A percentile compares a stretch with the other conserved stretches of the same genome.
phyloP scores from a whole-genome alignment of 2,797 vertebrate species.

The Eidolon dupreanum region DNA sequence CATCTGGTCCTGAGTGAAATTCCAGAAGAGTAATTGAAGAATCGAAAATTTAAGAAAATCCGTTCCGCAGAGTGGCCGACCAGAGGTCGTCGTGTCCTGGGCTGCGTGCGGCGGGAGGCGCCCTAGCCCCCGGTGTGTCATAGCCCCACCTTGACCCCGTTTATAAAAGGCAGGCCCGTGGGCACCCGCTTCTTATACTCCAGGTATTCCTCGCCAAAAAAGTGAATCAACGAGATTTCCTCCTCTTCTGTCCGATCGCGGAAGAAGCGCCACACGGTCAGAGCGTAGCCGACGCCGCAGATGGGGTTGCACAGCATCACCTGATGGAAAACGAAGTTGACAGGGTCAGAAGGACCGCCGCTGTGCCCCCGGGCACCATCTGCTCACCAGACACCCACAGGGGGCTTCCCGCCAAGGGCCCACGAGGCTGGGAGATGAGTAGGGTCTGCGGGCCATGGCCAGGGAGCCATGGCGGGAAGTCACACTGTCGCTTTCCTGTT shows the following conservation, averaged over 20 bases:
- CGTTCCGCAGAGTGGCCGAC: neutral
- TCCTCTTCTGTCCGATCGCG: slow-evolving; percentile 97
- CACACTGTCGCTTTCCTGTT: rapidly evolving
- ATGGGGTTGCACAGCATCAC: slow-evolving; percentile 96
- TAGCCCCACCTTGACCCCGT: slow-evolving; percentile 91
- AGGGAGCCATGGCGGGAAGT: neutral
- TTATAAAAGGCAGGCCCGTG: slow-evolving; percentile 96
- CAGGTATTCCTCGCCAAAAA: slow-evolving; percentile 97
- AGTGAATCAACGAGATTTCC: slow-evolving; percentile 95
- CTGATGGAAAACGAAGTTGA: slow-evolving; percentile 79
- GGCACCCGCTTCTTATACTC: slow-evolving; percentile 95
- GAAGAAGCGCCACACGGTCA: slow-evolving; percentile 98
- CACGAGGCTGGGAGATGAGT: rapidly evolving
- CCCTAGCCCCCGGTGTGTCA: slow-evolving; percentile 73
- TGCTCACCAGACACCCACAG: neutral
- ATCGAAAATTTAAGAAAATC: neutral
- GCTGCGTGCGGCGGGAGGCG: neutral
- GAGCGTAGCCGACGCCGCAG: slow-evolving; percentile 92
- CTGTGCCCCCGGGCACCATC: rapidly evolving
- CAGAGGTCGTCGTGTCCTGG: rapidly evolving
- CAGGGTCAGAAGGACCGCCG: rapidly evolving
- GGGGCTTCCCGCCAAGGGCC: neutral
- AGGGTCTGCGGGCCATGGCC: neutral
- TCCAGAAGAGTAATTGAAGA: slow-evolving; percentile 47
- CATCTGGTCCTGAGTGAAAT: slow-evolving; percentile 55